Percentiles rank a stretch among this genome's conserved stretches.
phyloP scores from a whole-genome alignment of 2,888 invertebrate genomes.

The Philereme transversata region DNA sequence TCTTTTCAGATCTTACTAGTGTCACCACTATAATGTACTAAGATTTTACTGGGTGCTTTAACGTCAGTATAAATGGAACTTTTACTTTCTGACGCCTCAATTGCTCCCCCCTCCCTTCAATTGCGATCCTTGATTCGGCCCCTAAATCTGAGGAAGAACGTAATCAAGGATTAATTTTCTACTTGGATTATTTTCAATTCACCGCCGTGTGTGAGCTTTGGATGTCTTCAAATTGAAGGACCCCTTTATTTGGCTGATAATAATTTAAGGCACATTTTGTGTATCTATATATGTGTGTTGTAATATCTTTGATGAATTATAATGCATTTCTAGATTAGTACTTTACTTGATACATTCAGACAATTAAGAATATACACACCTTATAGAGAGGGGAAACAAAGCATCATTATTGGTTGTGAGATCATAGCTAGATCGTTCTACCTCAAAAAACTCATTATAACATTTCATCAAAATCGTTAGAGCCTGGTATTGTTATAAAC shows the following conservation, averaged over 20 bases:
- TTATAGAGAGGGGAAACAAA: no score
- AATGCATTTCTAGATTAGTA: background rate
- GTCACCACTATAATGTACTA: no score
- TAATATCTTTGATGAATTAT: conserved; percentile 7
- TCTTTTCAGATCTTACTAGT: no score
- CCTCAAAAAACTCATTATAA: no score
- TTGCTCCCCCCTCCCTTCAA: conserved; percentile 18
- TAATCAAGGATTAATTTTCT: conserved; percentile 84
- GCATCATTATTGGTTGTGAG: no score
- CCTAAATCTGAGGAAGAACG: conserved; percentile 66
- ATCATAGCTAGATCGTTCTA: no score
- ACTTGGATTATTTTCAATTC: conserved; percentile 83
- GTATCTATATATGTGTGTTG: conserved; percentile 18
- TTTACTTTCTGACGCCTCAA: background rate
- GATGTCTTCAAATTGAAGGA: conserved; percentile 74
- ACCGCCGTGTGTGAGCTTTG: conserved; percentile 71
- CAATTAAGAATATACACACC: no score
- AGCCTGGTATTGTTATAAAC: background rate
- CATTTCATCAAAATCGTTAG: no score
- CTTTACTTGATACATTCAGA: background rate
- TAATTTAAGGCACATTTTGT: conserved; percentile 51
- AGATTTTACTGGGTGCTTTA: background rate
- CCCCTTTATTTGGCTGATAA: conserved; percentile 58
- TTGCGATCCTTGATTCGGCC: conserved; percentile 47
- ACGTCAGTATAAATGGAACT: background rate